Evolutionary conservation across 35 echinoderm and acorn worm species (phyloP), one percentile per base, ranked within the genome.

Genomic region (Ptychodera flava): DNA sequence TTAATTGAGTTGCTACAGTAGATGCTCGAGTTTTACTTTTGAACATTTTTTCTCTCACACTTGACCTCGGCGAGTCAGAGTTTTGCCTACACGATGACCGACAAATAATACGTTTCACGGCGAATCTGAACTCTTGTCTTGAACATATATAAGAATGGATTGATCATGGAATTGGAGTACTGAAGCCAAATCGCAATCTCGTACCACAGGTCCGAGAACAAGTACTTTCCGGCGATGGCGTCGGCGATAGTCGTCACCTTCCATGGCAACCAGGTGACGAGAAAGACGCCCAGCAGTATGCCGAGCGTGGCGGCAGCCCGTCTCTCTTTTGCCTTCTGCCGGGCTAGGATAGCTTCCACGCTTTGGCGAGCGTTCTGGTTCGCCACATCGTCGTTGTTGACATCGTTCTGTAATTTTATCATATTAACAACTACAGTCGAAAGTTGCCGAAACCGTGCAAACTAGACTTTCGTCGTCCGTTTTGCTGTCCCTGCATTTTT

Each of bases 291-390:
- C 0, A 91, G 84, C 35, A 91, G 77, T 28, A 91, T 80, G 76
- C 78, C 31, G 36, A 91, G 29, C 10, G 89, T 91, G 0, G 87
- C 35, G 29, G 89, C 89, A 0, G 89, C 84, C 82, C 87, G 86
- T 75, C 82, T 80, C 32, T 91, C 77, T 15, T 79, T 35, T 34
- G 75, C 34, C 29, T 91, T 45, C 28, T 52, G 84, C 16, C 35
- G 15, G 33, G 33, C 53, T 36, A 36, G 29, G 32, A 36, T 16
- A 10, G 34, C 1, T 6, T 29, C 27, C 64, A 36, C 29, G 28
- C 32, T 79, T 32, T 76, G 35, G 16, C 36, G 28, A 36, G 33
- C 38, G 1, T 1, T 16, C 22, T 37, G 53, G 34, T 29, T 30
- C 15, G 64, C 15, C 27, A 85, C 83, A 31, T 10, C 83, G 30